Evolutionary conservation across 2,888 invertebrate species (phyloP).

Genomic region (Archaeoteleia sp.): DNA sequence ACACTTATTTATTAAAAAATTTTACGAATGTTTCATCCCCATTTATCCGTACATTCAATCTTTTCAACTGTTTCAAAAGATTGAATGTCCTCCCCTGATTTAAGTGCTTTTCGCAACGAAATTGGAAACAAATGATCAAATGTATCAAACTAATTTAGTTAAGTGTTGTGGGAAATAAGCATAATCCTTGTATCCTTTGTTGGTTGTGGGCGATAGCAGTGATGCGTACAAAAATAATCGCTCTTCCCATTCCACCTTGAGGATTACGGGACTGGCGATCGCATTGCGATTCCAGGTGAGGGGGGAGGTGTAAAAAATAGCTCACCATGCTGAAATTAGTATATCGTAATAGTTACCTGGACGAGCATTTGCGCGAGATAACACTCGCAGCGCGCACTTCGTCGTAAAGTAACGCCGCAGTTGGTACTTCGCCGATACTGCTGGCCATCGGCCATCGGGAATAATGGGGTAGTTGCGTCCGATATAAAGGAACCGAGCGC

Average conservation of each 20-base stretch:
- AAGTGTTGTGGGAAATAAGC: no score
- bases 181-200: no score
- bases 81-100: no score
- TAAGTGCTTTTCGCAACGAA: no score
- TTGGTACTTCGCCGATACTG: conserved; percentile 67
- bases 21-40: no score
- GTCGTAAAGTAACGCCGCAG: conserved; percentile 62
- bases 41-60: no score
- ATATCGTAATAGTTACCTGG: conserved; percentile 47
- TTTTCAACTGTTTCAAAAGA: no score
- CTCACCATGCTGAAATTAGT: conserved; percentile 39
- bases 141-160: no score
- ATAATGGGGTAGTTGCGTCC: conserved; percentile 69
- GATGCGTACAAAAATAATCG: conserved; percentile 6
- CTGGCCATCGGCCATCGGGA: conserved; percentile 70
- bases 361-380: conserved; percentile 50
- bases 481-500: conserved; percentile 64
- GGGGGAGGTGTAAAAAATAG: conserved; percentile 13
- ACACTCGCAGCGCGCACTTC: conserved; percentile 49
- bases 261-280: background rate
- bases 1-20: no score
- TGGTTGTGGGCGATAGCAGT: no score
- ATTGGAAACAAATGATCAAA: no score
- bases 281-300: background rate
- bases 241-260: no score